phyloP scores from a whole-genome alignment of 1,140 invertebrate genomes.

The Nephila pilipes region DNA sequence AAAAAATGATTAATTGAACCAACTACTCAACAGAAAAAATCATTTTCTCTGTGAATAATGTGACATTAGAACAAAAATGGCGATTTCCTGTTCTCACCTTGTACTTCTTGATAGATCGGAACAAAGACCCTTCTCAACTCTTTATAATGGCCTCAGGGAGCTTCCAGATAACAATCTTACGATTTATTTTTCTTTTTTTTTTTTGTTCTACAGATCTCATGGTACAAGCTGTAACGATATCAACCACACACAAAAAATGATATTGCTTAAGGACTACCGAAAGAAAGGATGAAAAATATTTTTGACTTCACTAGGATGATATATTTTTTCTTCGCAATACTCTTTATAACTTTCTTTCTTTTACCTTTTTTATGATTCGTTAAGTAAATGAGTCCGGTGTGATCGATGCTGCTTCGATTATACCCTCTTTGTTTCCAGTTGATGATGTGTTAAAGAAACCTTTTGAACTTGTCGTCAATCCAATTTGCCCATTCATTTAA shows the following conservation, averaged over 20 bases:
- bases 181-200: background rate
- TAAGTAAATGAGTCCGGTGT: constrained; percentile 46
- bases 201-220: background rate
- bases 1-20: no score
- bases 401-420: constrained; percentile 57
- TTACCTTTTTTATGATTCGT: constrained; percentile 41
- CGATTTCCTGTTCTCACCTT: background rate
- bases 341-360: constrained; percentile 13
- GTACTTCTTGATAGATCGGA: background rate
- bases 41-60: no score
- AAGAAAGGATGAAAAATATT: background rate
- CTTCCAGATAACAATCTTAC: constrained; percentile 51
- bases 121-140: background rate
- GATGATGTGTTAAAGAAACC: constrained; percentile 3
- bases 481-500: background rate
- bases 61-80: background rate
- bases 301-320: background rate
- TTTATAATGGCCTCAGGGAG: constrained; percentile 54
- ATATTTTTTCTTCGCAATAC: background rate
- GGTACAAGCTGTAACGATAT: constrained; percentile 33
- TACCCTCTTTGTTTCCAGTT: constrained; percentile 9
- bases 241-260: constrained; percentile 1
- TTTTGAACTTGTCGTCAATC: constrained; percentile 4
- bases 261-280: background rate
- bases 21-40: no score